Evolutionary conservation across 1,140 invertebrate genomes (phyloP), one percentile per base, ranked within the genome.

Genomic region (Wasmannia auropunctata): DNA sequence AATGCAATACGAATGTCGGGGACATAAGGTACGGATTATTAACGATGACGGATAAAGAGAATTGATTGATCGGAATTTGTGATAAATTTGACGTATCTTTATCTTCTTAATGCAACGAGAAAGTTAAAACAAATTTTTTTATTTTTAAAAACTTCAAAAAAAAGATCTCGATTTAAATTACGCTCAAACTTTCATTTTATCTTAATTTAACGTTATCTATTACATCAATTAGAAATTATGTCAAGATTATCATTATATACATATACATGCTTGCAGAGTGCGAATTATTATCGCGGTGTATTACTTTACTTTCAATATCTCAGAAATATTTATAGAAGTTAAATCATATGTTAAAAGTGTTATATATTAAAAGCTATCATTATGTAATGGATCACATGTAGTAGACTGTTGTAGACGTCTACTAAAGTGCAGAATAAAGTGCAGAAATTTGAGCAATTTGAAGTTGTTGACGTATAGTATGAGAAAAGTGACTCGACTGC

Each of bases 1-100:
- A 86, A 75, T 56, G 37, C 51, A 60, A 80, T 70, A 85, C 51
- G 49, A 81, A 37, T 16, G 37, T 40, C 37, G 22, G 14, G n/a
- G n/a, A 43, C 49, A 28, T 31, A 54, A 22, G 49, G 28, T 74
- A 34, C 28, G 16, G n/a, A 74, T 83, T 83, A 34, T 74, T 58
- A 74, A 72, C 25, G 8, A 83, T 28, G 49, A 72, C 3, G 25
- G 14, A 58, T 72, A 22, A 72, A 40, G 49, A 51, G 22, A 31
- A 67, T 37, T 67, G 14, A 49, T 34, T 34, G n/a, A 79, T 34
- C 31, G n/a, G 1, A 31, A 60, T 76, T 76, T 10, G 19, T 28
- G 34, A 62, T 60, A 28, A 60, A 43, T 62, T 67, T 14, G 63
- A 11, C 43, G 10, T 40, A n/a, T 67, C 22, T 25, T 22, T 58